These are phyloP conservation scores for Venustaconcha ellipsiformis DNA, from an alignment of 1,140 invertebrate species.

Conservation along the genomic window DNA sequence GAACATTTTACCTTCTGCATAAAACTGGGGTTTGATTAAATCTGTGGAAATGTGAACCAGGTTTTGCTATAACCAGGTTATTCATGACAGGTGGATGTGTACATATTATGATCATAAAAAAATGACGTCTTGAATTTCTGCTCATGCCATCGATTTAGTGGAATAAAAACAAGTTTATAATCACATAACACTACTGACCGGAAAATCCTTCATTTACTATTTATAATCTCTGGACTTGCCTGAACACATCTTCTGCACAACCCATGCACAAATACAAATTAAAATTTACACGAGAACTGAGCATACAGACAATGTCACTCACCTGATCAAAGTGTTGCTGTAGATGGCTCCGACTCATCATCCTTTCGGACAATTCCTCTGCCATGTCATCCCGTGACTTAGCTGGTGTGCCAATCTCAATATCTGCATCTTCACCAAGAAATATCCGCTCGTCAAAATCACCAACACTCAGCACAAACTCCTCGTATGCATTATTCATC, in stretches of 20 bases:
- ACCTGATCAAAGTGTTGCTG: constrained; percentile 68
- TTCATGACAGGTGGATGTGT: too few relatives aligned
- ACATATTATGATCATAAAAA: too few relatives aligned
- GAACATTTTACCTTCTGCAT: too few relatives aligned
- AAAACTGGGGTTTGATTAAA: too few relatives aligned
- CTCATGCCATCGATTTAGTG: neutral
- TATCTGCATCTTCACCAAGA: constrained; percentile 76
- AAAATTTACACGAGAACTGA: neutral
- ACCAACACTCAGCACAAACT: constrained; percentile 89
- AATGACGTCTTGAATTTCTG: too few relatives aligned
- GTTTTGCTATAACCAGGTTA: too few relatives aligned
- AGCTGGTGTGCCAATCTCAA: constrained; percentile 79
- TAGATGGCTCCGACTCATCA: constrained; percentile 65
- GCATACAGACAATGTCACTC: constrained; percentile 2
- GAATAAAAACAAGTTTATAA: constrained; percentile 2
- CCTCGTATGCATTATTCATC: constrained; percentile 90
- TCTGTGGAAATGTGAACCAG: too few relatives aligned
- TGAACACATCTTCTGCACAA: neutral
- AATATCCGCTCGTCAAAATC: constrained; percentile 98
- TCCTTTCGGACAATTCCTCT: constrained; percentile 71
- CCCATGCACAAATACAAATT: neutral
- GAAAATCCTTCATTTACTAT: neutral
- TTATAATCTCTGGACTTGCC: neutral
- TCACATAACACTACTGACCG: neutral
- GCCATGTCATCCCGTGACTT: constrained; percentile 70